Conservation (phyloP, 2,797 vertebrate genomes). For the Octomys mimax region DNA sequence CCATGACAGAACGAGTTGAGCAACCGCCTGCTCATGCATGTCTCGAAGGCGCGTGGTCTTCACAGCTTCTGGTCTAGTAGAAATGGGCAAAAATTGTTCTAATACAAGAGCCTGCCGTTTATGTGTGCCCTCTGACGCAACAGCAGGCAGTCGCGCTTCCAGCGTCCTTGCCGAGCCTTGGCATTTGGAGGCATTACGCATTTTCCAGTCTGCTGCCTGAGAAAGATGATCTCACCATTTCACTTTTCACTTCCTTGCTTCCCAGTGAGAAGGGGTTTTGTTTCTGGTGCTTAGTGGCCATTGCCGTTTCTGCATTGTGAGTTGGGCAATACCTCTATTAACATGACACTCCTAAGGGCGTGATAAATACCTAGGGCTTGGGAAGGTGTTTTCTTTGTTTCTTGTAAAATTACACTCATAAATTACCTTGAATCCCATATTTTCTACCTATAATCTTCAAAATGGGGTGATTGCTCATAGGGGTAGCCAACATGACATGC, state of each 20-base stretch:
- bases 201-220: not conserved
- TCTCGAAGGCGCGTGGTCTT: not conserved
- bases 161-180: not conserved
- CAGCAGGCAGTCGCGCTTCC: too few relatives aligned
- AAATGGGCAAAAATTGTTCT: not conserved
- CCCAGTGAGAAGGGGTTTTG: not conserved
- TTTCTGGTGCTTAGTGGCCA: not conserved
- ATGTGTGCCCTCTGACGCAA: not conserved
- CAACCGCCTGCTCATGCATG: not conserved
- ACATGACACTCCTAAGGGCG: slow-evolving; percentile 68
- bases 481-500: not conserved
- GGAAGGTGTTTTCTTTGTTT: not conserved
- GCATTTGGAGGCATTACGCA: not conserved
- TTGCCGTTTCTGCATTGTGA: not conserved
- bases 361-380: slow-evolving; percentile 57
- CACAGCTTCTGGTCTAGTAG: not conserved
- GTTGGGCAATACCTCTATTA: slow-evolving; percentile 65
- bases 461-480: not conserved
- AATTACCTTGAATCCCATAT: not conserved
- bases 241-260: not conserved
- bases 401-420: not conserved
- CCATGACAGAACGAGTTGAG: not conserved
- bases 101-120: not conserved
- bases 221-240: not conserved
- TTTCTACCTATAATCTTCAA: not conserved